Evolutionary conservation across 2,888 invertebrate genomes (phyloP).

Genomic region (Drosophila neonasuta): DNA sequence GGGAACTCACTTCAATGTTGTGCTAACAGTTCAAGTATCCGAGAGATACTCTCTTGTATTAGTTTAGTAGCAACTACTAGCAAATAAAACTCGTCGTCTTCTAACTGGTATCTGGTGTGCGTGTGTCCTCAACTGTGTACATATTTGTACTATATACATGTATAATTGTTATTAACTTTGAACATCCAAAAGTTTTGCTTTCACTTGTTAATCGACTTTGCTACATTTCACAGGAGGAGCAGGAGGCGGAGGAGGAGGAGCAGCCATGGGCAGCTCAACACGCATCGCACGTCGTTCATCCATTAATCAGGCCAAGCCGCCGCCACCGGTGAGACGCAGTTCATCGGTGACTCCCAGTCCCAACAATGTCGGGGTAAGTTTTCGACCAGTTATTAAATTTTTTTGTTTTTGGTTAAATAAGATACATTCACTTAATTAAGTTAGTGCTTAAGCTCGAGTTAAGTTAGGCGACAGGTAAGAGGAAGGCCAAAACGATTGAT

Average conservation of each 20-base stretch:
- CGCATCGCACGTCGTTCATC: constrained; percentile 82
- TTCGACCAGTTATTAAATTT: not conserved
- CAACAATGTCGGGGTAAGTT: constrained; percentile 80
- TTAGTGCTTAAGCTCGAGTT: constrained; percentile 44
- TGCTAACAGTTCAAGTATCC: constrained; percentile 24
- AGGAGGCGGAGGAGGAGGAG: constrained; percentile 40
- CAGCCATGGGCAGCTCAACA: constrained; percentile 60
- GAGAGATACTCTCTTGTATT: not conserved
- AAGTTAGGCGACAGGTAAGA: constrained; percentile 19
- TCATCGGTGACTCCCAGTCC: constrained; percentile 84
- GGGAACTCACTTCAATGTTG: constrained; percentile 30
- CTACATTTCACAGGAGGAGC: constrained; percentile 60
- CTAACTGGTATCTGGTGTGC: constrained; percentile 57
- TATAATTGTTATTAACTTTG: constrained; percentile 55
- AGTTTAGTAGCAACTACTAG: constrained; percentile 16
- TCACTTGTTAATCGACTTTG: constrained; percentile 15
- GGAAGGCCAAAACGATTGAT: constrained; percentile 4
- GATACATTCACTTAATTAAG: constrained; percentile 37
- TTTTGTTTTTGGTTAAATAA: not conserved
- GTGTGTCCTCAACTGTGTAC: constrained; percentile 61
- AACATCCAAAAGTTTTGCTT: not conserved
- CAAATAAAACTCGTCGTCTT: constrained; percentile 4
- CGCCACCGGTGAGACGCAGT: constrained; percentile 92
- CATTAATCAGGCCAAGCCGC: constrained; percentile 85
- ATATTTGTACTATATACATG: constrained; percentile 31